Evolutionary conservation across 2,888 invertebrate species (phyloP), one percentile per base, ranked within the genome.

Genomic region (Drosophila pegasa): DNA sequence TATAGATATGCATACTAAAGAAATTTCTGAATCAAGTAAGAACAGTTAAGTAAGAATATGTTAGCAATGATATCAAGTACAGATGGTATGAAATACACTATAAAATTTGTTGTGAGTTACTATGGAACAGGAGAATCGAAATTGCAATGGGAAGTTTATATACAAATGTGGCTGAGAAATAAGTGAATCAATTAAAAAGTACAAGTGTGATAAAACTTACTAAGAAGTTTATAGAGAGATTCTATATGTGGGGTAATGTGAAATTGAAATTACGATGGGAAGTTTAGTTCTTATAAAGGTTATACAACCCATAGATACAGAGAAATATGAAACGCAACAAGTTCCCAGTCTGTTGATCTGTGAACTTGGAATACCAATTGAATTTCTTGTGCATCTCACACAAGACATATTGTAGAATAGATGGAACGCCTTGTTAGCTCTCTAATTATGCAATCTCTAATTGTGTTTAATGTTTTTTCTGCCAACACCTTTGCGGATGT

Each of bases 401-500:
- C 64, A 52, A 65, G 57, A 56, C 40, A 35, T n/a, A n/a, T n/a
- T n/a, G n/a, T 71, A 61, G 71, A 66, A 71, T 40, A 43, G 43
- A 40, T 40, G 31, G 10, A 38, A 29, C 56, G 25, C 20, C 65
- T 58, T 74, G 71, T 75, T 75, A 38, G 50, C 43, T 66, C 29
- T 31, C 12, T 20, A 33, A 31, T 67, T 67, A 45, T 75, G 74
- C 75, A 71, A 62, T 59, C 31, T 47, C n/a, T n/a, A n/a, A n/a
- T 37, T 56, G 27, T 35, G 22, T 16, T 20, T 29, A 48, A 37
- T 52, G 48, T 31, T 40, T 38, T 25, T 57, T 38, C 38, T 51
- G 8, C 61, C 55, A 68, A 60, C 27, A 73, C 86, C 83, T 86
- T 78, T 75, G 80, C 57, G 68, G 50, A 50, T 50, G 48, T 33